Evolutionary conservation across 2,888 invertebrate genomes (phyloP).

Genomic region (Leucania comma): DNA sequence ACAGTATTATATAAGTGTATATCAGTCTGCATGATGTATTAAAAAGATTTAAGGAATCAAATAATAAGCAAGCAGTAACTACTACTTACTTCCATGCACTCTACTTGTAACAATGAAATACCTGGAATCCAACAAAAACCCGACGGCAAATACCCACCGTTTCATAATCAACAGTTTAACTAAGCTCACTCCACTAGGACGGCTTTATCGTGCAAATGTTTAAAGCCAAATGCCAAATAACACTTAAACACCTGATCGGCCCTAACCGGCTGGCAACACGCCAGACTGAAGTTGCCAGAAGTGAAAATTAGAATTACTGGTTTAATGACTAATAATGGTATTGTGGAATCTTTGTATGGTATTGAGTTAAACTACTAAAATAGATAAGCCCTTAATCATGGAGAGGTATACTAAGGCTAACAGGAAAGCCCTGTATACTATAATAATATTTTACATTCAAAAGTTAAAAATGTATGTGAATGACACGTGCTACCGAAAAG

Average conservation of each 20-base stretch:
- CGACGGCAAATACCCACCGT: not conserved
- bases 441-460: no score
- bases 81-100: not conserved
- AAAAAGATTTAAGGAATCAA: not conserved
- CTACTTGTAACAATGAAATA: not conserved
- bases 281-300: slow-evolving; percentile 47
- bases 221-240: slow-evolving; percentile 68
- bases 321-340: slow-evolving; percentile 41
- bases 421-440: no score
- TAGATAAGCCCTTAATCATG: not conserved
- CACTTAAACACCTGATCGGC: slow-evolving; percentile 73
- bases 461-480: no score
- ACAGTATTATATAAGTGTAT: no score
- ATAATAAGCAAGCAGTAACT: not conserved
- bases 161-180: slow-evolving; percentile 46
- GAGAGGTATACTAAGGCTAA: no score
- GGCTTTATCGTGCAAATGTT: slow-evolving; percentile 56
- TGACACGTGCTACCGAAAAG: no score
- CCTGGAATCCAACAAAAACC: not conserved
- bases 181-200: slow-evolving; percentile 47
- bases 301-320: slow-evolving; percentile 28
- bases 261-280: slow-evolving; percentile 60
- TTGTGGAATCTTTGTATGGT: slow-evolving; percentile 4
- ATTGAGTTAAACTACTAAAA: not conserved
- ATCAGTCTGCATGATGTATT: not conserved